Conservation (phyloP, 2,113 vertebrate genomes). For the Clinocottus analis region DNA sequence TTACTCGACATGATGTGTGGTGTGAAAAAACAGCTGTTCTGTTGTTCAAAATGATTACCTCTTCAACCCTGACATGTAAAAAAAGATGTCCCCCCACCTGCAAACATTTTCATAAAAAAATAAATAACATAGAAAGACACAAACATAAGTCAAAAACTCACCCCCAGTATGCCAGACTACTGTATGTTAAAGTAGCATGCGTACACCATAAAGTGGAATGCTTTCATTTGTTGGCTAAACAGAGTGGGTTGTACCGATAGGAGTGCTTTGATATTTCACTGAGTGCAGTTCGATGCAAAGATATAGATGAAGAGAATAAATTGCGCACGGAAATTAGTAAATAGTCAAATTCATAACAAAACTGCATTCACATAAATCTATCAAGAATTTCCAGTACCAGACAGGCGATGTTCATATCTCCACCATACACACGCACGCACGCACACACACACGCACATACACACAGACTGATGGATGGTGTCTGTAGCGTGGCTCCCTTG, state of each 20-base stretch:
- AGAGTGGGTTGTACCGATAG: conserved; percentile 84
- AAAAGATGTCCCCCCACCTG: conserved; percentile 80
- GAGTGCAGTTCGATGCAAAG: conserved; percentile 73
- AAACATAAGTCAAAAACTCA: conserved; percentile 84
- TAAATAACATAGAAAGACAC: conserved; percentile 90
- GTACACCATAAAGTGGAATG: conserved; percentile 84
- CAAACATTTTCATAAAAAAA: conserved; percentile 85
- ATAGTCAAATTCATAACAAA: conserved; percentile 63
- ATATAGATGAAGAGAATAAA: conserved; percentile 65
- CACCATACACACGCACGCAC: conserved; percentile 46
- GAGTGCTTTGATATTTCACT: conserved; percentile 67
- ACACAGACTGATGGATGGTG: conserved; percentile 65
- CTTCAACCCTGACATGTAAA: conserved; percentile 76
- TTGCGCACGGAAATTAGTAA: conserved; percentile 47
- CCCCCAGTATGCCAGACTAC: conserved; percentile 87
- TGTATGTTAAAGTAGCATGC: conserved; percentile 89
- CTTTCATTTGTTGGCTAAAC: conserved; percentile 87
- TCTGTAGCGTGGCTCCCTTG: conserved; percentile 65
- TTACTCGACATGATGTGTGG: conserved; percentile 43
- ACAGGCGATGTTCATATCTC: conserved; percentile 84
- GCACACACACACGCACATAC: conserved; percentile 44
- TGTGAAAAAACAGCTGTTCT: conserved; percentile 55
- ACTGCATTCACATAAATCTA: conserved; percentile 86
- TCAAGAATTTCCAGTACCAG: conserved; percentile 87
- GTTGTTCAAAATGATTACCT: conserved; percentile 61